phyloP scores from a whole-genome alignment of 2,113 vertebrate species.

The Sinocyclocheilus anophthalmus region DNA sequence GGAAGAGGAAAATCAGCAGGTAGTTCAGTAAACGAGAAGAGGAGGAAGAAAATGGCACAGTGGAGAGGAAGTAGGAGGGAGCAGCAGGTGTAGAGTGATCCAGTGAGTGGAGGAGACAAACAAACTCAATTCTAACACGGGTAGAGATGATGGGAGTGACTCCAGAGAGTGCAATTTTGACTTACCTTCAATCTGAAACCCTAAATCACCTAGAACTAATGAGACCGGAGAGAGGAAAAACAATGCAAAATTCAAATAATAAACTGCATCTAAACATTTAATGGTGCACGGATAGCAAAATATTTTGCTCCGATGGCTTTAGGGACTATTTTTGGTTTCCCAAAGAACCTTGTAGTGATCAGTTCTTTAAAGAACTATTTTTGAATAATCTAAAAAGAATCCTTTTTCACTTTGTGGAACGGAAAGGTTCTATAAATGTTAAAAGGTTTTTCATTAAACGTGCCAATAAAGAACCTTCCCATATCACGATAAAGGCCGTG shows the following conservation, averaged over 20 bases:
- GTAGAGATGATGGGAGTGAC: neutral
- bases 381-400: no score
- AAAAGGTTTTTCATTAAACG: no score
- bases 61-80: neutral
- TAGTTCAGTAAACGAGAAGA: neutral
- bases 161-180: neutral
- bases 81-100: neutral
- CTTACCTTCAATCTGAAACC: neutral
- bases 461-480: no score
- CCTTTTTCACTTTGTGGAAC: no score
- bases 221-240: neutral
- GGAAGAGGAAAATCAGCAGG: neutral
- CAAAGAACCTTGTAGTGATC: no score
- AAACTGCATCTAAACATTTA: neutral
- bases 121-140: neutral
- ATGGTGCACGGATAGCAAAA: no score
- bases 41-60: neutral
- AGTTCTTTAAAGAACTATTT: no score
- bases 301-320: no score
- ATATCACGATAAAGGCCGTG: no score
- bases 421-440: no score
- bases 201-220: neutral
- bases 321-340: no score
- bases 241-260: neutral
- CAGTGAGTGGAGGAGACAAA: neutral